These are phyloP conservation scores for Halictus ligatus DNA, from an alignment of 2,888 invertebrate species.

Conservation along the genomic window DNA sequence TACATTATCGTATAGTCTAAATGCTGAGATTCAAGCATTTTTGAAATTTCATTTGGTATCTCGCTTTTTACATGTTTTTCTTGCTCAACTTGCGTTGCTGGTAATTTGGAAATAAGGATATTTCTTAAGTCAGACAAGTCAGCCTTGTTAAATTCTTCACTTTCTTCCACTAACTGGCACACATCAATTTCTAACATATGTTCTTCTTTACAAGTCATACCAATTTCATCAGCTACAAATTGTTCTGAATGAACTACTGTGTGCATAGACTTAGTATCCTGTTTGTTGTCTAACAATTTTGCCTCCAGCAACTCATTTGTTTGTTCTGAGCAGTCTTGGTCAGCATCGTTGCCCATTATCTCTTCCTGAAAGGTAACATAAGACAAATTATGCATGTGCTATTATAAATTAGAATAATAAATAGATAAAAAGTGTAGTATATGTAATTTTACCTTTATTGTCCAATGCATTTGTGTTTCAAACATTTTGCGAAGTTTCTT, in stretches of 20 bases:
- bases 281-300: slow-evolving; percentile 17
- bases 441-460: slow-evolving; percentile 47
- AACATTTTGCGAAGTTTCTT: slow-evolving; percentile 78
- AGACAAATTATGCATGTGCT: slow-evolving; percentile 10
- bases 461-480: slow-evolving; percentile 55
- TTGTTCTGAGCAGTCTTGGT: slow-evolving; percentile 26
- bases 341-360: slow-evolving; percentile 12
- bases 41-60: slow-evolving; percentile 60
- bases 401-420: not conserved
- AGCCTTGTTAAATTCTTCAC: slow-evolving; percentile 26
- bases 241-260: slow-evolving; percentile 20
- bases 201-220: slow-evolving; percentile 10
- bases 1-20: slow-evolving; percentile 74
- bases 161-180: slow-evolving; percentile 43
- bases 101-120: slow-evolving; percentile 52
- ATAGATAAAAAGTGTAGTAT: not conserved
- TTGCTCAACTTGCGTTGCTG: slow-evolving; percentile 4
- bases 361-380: slow-evolving; percentile 52
- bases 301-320: slow-evolving; percentile 22
- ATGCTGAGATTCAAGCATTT: slow-evolving; percentile 62
- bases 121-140: slow-evolving; percentile 34
- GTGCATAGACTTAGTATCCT: not conserved
- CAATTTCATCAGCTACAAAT: slow-evolving; percentile 19
- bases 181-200: slow-evolving; percentile 49
- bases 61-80: slow-evolving; percentile 57